Evolutionary conservation across 2,797 vertebrate genomes (phyloP), one percentile per base, ranked within the genome.

Genomic region (Spinus olivaceus): DNA sequence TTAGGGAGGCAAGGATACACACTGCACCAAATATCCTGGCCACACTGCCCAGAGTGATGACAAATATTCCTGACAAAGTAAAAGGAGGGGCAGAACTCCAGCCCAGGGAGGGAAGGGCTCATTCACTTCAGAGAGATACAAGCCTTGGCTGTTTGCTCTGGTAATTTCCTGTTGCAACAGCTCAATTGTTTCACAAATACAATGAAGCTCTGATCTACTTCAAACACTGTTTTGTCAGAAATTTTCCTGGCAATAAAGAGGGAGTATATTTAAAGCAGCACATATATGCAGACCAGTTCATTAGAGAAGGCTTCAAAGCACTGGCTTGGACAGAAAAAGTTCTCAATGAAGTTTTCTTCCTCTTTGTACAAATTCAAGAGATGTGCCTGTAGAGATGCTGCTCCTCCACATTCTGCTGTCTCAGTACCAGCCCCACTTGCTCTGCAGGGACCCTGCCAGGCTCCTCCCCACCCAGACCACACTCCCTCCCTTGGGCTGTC

Each of bases 141-240:
- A 94, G 64, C 56, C 59, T 73, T 70, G 92, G 77, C 90, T 84
- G 51, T 66, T 81, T 86, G 71, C 82, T 96, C 87, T 61, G 80
- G 73, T 92, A 77, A 79, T 73, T 96, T 96, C 96, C 95, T 94
- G 44, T 76, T 6, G 6, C 89, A 92, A 94, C 73, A 71, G 71
- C 67, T 77, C 73, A 41, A 91, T 96, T 96, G 95, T 96, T 95
- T 91, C 77, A 73, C 56, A 91, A 91, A 88, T 23, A 95, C 95
- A 97, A 94, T 94, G 83, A 91, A 79, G 82, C 90, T 95, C 95
- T 94, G 82, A 92, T 94, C 91, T 81, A 92, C 57, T 94, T 95
- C 92, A 92, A 92, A 96, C 66, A 12, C 46, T 47, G 71, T 71
- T 92, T 80, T 92, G 85, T 91, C 80, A 77, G 73, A 92, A 64